Evolutionary conservation across 1,140 invertebrate genomes (phyloP).

Genomic region (Nephila pilipes): DNA sequence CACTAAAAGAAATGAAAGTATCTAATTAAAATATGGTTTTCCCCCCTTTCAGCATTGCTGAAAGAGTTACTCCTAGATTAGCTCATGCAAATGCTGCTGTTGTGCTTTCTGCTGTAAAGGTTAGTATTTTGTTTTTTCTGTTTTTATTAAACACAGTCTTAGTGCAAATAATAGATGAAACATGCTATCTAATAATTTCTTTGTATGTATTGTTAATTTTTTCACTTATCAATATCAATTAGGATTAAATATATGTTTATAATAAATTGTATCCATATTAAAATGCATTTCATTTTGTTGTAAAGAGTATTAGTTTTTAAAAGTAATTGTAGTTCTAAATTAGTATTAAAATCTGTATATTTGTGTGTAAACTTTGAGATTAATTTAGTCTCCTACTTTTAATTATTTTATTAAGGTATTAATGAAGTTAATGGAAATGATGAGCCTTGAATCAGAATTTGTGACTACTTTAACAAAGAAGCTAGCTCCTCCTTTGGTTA

Average conservation of each 20-base stretch:
- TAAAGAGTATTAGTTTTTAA: too few species aligned
- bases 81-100: slow-evolving; percentile 99
- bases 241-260: too few species aligned
- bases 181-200: too few species aligned
- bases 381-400: not conserved
- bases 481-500: slow-evolving; percentile 98
- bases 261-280: too few species aligned
- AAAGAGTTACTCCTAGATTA: slow-evolving; percentile 97
- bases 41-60: slow-evolving; percentile 91
- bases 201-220: too few species aligned
- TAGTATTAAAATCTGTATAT: not conserved
- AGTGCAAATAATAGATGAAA: too few species aligned
- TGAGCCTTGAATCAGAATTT: slow-evolving; percentile 94
- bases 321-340: too few species aligned
- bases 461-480: slow-evolving; percentile 97
- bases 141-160: too few species aligned
- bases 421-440: slow-evolving; percentile 99
- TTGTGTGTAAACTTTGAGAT: not conserved
- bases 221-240: too few species aligned
- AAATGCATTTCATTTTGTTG: too few species aligned
- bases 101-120: slow-evolving; percentile 99
- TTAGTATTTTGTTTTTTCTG: slow-evolving; percentile 79
- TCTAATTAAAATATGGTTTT: too few species aligned
- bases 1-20: not conserved
- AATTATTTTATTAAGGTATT: slow-evolving; percentile 82